Percentiles rank a stretch among this genome's conserved stretches.
Evolutionary conservation across 53 echinoderm and acorn worm genomes (phyloP).

Genomic region (Arbacia lixula): DNA sequence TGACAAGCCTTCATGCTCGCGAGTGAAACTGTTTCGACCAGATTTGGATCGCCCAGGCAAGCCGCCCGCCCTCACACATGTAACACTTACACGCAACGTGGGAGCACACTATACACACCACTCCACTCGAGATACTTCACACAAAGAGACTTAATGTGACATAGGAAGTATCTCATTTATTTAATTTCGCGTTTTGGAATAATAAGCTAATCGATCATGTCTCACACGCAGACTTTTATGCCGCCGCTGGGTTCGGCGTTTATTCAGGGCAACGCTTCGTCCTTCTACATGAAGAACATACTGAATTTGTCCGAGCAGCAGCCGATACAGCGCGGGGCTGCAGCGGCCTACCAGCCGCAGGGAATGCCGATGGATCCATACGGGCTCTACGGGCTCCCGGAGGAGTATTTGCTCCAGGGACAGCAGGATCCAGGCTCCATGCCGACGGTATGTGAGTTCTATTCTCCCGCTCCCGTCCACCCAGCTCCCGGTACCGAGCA

Average conservation of each 20-base stretch:
- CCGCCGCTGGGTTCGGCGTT: conserved; percentile 1
- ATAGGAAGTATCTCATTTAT: no score
- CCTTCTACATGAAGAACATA: conserved; percentile 81
- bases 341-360: background rate
- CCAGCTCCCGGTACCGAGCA: background rate
- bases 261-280: conserved; percentile 56
- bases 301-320: conserved; percentile 74
- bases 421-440: conserved; percentile 4
- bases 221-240: conserved; percentile 36
- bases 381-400: conserved; percentile 32
- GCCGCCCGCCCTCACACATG: background rate
- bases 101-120: no score
- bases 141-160: no score
- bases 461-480: background rate
- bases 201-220: conserved; percentile 2
- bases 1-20: conserved; percentile 18
- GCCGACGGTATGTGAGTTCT: conserved; percentile 27
- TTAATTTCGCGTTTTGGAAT: background rate
- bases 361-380: conserved; percentile 19
- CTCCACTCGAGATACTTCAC: no score
- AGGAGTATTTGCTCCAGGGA: conserved; percentile 16
- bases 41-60: background rate
- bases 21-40: conserved; percentile 37
- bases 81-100: no score
- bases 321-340: conserved; percentile 33